These are phyloP conservation scores for Trimorus sp. DNA, from an alignment of 2,888 invertebrate species.

Conservation along the genomic window DNA sequence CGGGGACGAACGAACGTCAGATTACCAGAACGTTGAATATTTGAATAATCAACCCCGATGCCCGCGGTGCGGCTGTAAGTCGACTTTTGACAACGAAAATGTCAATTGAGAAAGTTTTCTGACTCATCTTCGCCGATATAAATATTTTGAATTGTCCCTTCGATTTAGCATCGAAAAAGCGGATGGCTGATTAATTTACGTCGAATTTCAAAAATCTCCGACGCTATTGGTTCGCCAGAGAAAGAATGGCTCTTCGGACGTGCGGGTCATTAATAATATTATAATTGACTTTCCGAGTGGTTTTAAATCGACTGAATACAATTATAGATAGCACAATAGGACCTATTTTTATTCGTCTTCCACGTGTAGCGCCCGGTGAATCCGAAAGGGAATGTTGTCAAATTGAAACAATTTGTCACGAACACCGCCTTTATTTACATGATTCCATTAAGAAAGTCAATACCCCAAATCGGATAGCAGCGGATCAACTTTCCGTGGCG, in stretches of 20 bases:
- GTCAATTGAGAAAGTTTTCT: slow-evolving; percentile 7
- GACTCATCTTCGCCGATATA: slow-evolving; percentile 12
- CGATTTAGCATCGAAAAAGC: background rate
- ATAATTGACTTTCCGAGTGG: slow-evolving; percentile 3
- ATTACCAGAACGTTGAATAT: slow-evolving; percentile 1
- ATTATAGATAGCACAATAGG: background rate
- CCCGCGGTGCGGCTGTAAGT: background rate
- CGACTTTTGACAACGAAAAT: slow-evolving; percentile 4
- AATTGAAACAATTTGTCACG: slow-evolving; percentile 6
- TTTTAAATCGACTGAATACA: slow-evolving; percentile 2
- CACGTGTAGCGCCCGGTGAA: background rate
- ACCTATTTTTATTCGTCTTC: slow-evolving; percentile 9
- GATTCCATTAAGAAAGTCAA: no score
- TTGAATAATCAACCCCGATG: background rate
- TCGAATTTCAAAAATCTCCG: background rate
- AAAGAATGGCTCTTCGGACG: background rate
- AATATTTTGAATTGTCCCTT: background rate
- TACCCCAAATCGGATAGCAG: no score
- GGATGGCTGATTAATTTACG: background rate
- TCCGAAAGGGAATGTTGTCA: no score
- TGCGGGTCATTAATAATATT: slow-evolving; percentile 4
- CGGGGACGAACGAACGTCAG: background rate
- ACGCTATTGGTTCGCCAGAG: no score
- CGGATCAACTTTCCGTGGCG: background rate
- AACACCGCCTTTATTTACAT: no score